Percentiles rank a stretch among this genome's conserved stretches.
Evolutionary conservation across 1,140 invertebrate species (phyloP).

Genomic region (Zaprionus davidi): DNA sequence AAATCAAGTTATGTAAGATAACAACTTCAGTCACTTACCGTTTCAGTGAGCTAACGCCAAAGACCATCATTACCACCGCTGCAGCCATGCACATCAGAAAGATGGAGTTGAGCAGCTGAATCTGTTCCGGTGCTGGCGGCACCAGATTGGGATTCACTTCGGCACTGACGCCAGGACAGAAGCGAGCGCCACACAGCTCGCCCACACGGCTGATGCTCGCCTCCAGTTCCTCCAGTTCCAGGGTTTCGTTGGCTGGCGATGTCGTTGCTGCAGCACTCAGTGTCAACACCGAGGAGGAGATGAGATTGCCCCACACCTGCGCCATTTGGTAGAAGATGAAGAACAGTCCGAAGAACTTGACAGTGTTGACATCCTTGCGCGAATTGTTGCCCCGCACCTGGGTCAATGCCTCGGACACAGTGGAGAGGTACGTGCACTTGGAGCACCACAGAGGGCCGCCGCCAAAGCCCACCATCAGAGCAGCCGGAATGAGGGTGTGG

Average conservation of each 20-base stretch:
- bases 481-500: slow-evolving; percentile 93
- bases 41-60: slow-evolving; percentile 92
- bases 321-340: slow-evolving; percentile 97
- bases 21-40: too few relatives aligned
- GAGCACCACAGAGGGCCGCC: slow-evolving; percentile 97
- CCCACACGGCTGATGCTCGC: slow-evolving; percentile 65
- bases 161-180: slow-evolving; percentile 86
- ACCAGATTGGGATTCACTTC: slow-evolving; percentile 88
- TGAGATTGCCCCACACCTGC: slow-evolving; percentile 96
- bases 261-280: slow-evolving; percentile 43
- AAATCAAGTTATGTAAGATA: too few relatives aligned
- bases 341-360: slow-evolving; percentile 98
- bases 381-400: slow-evolving; percentile 86
- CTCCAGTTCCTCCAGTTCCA: slow-evolving; percentile 38
- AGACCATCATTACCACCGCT: slow-evolving; percentile 90
- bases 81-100: slow-evolving; percentile 92
- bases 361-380: slow-evolving; percentile 92
- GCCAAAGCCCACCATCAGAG: slow-evolving; percentile 92
- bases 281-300: slow-evolving; percentile 89
- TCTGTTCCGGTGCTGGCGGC: slow-evolving; percentile 89
- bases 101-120: slow-evolving; percentile 92
- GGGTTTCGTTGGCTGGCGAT: slow-evolving; percentile 40
- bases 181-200: slow-evolving; percentile 90
- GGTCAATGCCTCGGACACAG: slow-evolving; percentile 93
- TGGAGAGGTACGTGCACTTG: slow-evolving; percentile 97